Evolutionary conservation across 2,113 vertebrate species (phyloP).

Genomic region (Brienomyrus longianalis): DNA sequence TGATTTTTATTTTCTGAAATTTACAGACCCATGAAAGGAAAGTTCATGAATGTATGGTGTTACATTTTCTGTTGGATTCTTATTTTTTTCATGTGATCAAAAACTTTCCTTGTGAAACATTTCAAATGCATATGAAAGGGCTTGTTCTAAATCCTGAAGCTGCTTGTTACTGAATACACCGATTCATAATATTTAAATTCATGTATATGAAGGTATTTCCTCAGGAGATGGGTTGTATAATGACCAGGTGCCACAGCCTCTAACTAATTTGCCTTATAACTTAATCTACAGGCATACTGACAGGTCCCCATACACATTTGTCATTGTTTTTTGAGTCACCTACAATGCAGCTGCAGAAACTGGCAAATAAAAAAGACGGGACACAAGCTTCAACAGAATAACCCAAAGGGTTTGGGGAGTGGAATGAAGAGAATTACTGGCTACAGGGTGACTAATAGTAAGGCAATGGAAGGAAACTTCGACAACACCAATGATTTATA

Average conservation of each 20-base stretch:
- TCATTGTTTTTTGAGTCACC: background rate
- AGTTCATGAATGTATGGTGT: background rate
- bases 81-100: background rate
- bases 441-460: background rate
- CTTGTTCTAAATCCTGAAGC: background rate
- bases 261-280: background rate
- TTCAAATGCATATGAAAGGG: background rate
- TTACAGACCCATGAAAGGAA: background rate
- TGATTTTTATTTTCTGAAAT: background rate
- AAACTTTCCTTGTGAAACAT: background rate
- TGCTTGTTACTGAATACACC: background rate
- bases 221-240: background rate
- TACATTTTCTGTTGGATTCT: background rate
- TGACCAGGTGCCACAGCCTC: background rate
- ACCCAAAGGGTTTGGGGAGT: too few species aligned
- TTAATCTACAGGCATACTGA: background rate
- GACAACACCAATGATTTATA: background rate
- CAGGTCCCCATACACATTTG: background rate
- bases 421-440: background rate
- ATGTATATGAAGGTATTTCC: background rate
- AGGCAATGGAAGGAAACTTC: background rate
- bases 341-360: background rate
- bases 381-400: background rate
- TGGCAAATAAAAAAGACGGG: background rate
- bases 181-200: background rate